Percentiles rank a stretch among this genome's conserved stretches.
Conservation (phyloP, 2,888 invertebrate genomes). For the Plebejus anna region DNA sequence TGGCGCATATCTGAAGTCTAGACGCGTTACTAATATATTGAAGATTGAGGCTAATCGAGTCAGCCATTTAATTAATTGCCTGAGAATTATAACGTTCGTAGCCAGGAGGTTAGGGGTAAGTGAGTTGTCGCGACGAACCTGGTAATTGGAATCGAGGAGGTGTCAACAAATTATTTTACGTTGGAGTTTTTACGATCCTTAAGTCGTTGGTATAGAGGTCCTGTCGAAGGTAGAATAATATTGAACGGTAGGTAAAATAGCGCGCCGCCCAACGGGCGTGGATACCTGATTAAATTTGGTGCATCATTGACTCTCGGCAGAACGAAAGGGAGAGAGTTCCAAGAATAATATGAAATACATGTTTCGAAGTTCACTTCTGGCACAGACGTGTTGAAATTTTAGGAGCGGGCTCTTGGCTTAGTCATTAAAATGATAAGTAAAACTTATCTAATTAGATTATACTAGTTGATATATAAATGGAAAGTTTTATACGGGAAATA, state of each 20-base stretch:
- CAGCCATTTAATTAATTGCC: background rate
- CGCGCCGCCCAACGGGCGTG: constrained; percentile 63
- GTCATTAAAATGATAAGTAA: no score
- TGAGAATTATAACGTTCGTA: background rate
- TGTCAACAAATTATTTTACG: constrained; percentile 43
- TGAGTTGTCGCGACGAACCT: constrained; percentile 51
- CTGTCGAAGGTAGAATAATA: background rate
- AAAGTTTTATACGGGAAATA: no score
- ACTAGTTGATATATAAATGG: no score
- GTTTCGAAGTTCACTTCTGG: background rate
- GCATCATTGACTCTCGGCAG: background rate
- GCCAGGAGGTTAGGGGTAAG: background rate
- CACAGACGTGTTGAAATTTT: background rate
- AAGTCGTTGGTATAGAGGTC: background rate
- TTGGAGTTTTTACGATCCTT: background rate
- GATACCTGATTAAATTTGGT: background rate
- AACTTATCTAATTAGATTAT: no score
- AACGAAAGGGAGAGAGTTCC: background rate
- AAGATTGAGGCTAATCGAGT: background rate
- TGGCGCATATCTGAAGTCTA: background rate
- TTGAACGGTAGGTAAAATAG: background rate
- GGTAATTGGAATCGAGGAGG: constrained; percentile 69
- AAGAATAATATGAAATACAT: background rate
- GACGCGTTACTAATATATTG: background rate
- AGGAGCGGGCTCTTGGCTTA: background rate